Conservation (phyloP, 2,113 vertebrate genomes). For the Petrocephalus zakoni region DNA sequence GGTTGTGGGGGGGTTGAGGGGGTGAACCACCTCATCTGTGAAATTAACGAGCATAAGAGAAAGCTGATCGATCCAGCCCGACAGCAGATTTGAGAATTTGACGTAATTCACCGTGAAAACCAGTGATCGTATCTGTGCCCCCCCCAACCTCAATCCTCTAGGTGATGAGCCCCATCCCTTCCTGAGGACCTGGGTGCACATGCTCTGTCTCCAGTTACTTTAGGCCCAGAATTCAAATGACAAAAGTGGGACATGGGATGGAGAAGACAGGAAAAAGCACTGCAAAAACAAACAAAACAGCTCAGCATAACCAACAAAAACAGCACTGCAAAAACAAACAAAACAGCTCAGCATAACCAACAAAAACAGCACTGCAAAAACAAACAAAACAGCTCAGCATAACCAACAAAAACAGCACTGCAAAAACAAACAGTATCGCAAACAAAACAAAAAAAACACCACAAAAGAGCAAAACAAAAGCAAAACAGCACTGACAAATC, state of each 20-base stretch:
- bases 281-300: too few species aligned
- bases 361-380: background rate
- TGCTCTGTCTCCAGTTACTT: background rate
- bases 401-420: background rate
- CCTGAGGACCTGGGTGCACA: background rate
- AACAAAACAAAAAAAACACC: background rate
- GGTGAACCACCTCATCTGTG: constrained; percentile 61
- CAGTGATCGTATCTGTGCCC: background rate
- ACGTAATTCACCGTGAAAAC: background rate
- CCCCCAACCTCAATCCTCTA: background rate
- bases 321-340: too few species aligned
- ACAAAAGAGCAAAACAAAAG: background rate
- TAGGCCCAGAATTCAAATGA: background rate
- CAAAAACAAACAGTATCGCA: background rate
- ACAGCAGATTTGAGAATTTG: background rate
- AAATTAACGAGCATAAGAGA: constrained; percentile 98
- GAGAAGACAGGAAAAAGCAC: background rate
- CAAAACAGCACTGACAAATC: background rate
- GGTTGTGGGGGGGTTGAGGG: constrained; percentile 99
- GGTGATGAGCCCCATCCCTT: background rate
- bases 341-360: too few species aligned
- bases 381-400: background rate
- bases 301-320: too few species aligned
- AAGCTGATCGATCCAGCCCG: constrained; percentile 90
- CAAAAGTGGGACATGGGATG: background rate